These are phyloP conservation scores for Hydrochoerus hydrochaeris DNA, from an alignment of 2,113 vertebrate species.

Conservation along the genomic window DNA sequence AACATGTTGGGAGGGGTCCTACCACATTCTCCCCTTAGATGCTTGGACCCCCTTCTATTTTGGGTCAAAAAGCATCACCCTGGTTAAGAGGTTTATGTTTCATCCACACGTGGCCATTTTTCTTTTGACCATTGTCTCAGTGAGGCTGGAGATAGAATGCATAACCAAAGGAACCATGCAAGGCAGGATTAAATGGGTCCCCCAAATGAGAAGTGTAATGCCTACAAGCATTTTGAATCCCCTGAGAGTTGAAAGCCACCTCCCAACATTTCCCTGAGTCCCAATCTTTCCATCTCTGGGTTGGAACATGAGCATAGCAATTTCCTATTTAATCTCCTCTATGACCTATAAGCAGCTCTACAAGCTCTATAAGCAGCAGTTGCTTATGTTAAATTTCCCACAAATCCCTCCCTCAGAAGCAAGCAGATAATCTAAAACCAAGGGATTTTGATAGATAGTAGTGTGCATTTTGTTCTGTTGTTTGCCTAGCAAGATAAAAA, in stretches of 20 bases:
- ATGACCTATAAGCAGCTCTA: too few species aligned
- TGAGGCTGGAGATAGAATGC: not conserved
- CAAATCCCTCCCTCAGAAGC: not conserved
- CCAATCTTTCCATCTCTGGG: not conserved
- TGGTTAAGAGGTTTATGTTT: not conserved
- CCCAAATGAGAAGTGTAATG: not conserved
- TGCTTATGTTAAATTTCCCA: not conserved
- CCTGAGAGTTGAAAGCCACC: not conserved
- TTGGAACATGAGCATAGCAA: too few species aligned
- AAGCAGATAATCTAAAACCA: not conserved
- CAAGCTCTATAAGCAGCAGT: not conserved
- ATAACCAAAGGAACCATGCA: not conserved
- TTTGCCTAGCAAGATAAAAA: not conserved
- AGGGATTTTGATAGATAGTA: not conserved
- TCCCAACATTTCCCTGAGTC: not conserved
- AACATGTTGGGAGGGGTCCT: not conserved
- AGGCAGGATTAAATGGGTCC: not conserved
- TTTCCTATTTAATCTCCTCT: not conserved
- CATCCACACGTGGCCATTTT: not conserved
- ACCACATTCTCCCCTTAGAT: not conserved
- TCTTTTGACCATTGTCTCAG: not conserved
- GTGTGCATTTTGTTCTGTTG: not conserved
- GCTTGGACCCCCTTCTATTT: not conserved
- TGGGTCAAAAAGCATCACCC: not conserved
- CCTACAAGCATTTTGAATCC: not conserved